These are phyloP conservation scores for Tyto alba DNA, from an alignment of 2,113 vertebrate genomes.

Conservation along the genomic window DNA sequence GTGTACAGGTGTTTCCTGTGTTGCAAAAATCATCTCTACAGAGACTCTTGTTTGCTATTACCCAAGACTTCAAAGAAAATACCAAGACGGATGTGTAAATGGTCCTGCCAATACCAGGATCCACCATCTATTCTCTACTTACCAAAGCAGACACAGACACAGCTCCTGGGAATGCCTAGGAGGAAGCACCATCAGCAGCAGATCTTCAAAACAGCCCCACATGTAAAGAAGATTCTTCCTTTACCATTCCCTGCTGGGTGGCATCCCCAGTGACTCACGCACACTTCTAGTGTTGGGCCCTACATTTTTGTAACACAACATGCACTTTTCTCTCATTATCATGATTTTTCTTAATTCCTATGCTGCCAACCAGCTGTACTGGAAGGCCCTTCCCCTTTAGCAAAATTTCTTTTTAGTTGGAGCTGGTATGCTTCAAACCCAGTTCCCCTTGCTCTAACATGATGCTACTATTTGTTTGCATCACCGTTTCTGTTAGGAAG, in stretches of 20 bases:
- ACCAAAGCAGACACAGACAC: background rate
- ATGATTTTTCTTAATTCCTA: background rate
- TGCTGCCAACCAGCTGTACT: background rate
- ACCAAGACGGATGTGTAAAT: slow-evolving; percentile 5
- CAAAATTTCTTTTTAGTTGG: background rate
- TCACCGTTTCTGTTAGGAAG: background rate
- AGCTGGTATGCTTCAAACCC: background rate
- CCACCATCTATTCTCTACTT: background rate
- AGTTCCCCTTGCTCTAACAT: background rate
- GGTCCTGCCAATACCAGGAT: background rate
- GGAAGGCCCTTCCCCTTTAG: background rate
- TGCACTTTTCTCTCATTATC: background rate
- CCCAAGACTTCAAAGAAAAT: slow-evolving; percentile 50
- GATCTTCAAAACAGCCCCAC: background rate
- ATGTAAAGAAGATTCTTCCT: background rate
- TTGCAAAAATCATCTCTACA: slow-evolving; percentile 34
- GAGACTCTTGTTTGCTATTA: slow-evolving; percentile 13
- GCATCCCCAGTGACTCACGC: background rate
- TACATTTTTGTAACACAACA: background rate
- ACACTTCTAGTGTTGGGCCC: background rate
- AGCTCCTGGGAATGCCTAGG: background rate
- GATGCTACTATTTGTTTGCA: background rate
- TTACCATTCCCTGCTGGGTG: background rate
- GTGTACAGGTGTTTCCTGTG: slow-evolving; percentile 57
- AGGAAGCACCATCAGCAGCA: background rate